phyloP scores from a whole-genome alignment of 2,797 vertebrate genomes.

The Brachyalestes nurse region DNA sequence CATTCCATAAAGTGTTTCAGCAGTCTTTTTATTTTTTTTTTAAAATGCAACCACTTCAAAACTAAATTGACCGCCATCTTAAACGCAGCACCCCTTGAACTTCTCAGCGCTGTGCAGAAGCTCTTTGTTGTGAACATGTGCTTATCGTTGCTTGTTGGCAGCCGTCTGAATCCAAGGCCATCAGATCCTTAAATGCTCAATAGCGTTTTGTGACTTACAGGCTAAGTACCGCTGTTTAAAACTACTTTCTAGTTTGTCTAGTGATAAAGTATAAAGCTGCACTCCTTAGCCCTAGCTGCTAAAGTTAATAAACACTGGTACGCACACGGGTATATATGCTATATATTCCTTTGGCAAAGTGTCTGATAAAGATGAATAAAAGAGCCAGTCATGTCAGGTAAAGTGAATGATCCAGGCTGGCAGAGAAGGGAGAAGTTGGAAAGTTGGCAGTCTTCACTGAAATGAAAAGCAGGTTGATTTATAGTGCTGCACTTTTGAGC shows the following conservation, averaged over 20 bases:
- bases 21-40: constrained; percentile 5
- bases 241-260: not conserved
- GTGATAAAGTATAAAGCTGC: constrained; percentile 4
- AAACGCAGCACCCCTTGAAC: constrained; percentile 30
- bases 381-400: constrained; percentile 39
- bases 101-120: constrained; percentile 24
- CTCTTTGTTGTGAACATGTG: constrained; percentile 49
- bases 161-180: constrained; percentile 32
- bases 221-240: constrained; percentile 9
- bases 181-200: constrained; percentile 14
- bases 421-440: constrained; percentile 43
- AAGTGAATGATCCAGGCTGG: constrained; percentile 41
- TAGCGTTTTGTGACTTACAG: constrained; percentile 23
- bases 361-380: constrained; percentile 29
- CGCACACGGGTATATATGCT: not conserved
- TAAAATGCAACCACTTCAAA: constrained; percentile 18
- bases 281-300: not conserved
- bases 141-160: constrained; percentile 48
- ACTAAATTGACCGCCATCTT: constrained; percentile 13
- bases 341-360: constrained; percentile 25
- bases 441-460: constrained; percentile 39
- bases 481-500: constrained; percentile 47
- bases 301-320: not conserved
- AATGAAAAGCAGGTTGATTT: constrained; percentile 56
- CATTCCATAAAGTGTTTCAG: not conserved